A percentile compares a stretch with the other conserved stretches of the same genome.
Evolutionary conservation across 2,797 vertebrate species (phyloP).

Genomic region (Sebastes baramenuke): DNA sequence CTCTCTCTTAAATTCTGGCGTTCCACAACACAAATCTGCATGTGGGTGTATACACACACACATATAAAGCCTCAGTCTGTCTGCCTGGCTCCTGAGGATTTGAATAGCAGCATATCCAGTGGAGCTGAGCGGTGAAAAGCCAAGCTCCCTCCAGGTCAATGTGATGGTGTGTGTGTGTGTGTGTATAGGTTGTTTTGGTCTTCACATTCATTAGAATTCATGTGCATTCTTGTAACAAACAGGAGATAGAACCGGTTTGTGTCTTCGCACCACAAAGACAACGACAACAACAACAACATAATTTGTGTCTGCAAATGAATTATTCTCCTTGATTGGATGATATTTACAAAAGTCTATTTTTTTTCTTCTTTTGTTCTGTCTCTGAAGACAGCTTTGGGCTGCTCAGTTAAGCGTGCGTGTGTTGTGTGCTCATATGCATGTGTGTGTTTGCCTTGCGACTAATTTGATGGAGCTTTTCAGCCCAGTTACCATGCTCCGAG

Average conservation of each 20-base stretch:
- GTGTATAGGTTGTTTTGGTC: slow-evolving; percentile 21
- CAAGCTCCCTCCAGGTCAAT: slow-evolving; percentile 6
- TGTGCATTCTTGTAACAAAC: slow-evolving; percentile 33
- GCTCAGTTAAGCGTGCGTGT: slow-evolving; percentile 8
- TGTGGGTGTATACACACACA: neutral
- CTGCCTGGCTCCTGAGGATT: neutral
- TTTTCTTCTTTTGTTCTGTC: slow-evolving; percentile 28
- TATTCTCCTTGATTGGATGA: slow-evolving; percentile 71
- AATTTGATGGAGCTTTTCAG: neutral
- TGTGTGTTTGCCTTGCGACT: slow-evolving; percentile 6
- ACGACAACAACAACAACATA: slow-evolving; percentile 57
- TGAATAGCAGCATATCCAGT: neutral
- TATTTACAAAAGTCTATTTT: slow-evolving; percentile 59
- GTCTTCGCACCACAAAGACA: slow-evolving; percentile 39
- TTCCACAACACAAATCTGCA: neutral
- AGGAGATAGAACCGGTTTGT: slow-evolving; percentile 32
- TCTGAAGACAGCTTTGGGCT: slow-evolving; percentile 36
- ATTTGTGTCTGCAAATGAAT: slow-evolving; percentile 72
- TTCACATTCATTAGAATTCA: slow-evolving; percentile 57
- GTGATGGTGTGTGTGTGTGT: neutral
- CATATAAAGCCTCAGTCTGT: neutral
- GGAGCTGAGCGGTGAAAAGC: neutral
- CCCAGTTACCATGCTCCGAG: neutral
- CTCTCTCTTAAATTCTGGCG: neutral
- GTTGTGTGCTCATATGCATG: slow-evolving; percentile 10